Percentiles rank a stretch among this genome's conserved stretches.
Evolutionary conservation across 2,888 invertebrate genomes (phyloP).

Genomic region (Drosophila pseudotakahashii): DNA sequence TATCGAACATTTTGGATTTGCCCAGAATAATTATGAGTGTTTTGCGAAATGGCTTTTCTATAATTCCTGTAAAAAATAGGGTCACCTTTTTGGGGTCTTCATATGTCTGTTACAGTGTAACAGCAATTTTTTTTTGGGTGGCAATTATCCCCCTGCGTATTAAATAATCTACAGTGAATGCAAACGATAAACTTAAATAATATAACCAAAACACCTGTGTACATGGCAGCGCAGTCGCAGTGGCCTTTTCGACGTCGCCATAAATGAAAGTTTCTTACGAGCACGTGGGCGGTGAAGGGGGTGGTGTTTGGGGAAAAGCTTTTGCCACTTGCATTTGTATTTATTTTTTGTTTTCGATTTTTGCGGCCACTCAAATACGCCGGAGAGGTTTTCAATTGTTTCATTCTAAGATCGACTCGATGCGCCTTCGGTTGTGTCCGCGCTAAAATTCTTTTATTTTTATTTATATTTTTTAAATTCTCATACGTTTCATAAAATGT

Average conservation of each 20-base stretch:
- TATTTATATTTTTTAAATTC: neutral
- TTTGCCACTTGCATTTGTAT: conserved; percentile 57
- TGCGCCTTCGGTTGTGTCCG: conserved; percentile 63
- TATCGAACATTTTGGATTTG: neutral
- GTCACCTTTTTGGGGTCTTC: too few species aligned
- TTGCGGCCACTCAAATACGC: conserved; percentile 49
- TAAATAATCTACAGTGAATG: conserved; percentile 58
- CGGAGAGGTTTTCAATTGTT: conserved; percentile 62
- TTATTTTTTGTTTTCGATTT: conserved; percentile 5
- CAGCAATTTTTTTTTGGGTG: conserved; percentile 8
- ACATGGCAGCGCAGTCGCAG: conserved; percentile 60
- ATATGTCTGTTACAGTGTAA: conserved; percentile 52
- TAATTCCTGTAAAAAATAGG: too few species aligned
- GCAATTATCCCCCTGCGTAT: conserved; percentile 41
- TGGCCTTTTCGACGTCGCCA: conserved; percentile 24
- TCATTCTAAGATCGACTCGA: conserved; percentile 76
- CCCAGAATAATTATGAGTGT: too few species aligned
- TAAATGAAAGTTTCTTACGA: conserved; percentile 48
- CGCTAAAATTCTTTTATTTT: conserved; percentile 14
- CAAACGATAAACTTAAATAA: conserved; percentile 61
- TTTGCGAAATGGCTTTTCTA: too few species aligned
- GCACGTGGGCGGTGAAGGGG: conserved; percentile 14
- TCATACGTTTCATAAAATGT: neutral
- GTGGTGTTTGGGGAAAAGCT: conserved; percentile 59
- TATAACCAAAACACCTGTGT: conserved; percentile 74